Conservation (phyloP, 1,140 invertebrate genomes). For the Drosophila littoralis region DNA sequence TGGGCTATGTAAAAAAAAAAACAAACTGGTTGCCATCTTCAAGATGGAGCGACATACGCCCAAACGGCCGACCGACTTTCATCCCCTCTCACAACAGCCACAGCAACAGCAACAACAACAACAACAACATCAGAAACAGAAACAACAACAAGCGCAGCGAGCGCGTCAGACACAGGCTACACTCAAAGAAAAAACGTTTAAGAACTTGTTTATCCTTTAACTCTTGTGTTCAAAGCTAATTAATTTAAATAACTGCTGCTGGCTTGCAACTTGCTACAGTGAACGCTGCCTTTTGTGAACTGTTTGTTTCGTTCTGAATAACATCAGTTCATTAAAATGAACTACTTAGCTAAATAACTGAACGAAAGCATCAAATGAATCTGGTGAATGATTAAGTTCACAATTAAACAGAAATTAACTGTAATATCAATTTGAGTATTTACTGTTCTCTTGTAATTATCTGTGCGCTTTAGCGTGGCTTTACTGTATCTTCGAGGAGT, state of each 20-base stretch:
- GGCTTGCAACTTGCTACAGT: background rate
- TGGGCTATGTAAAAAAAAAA: background rate
- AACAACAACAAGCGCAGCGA: conserved; percentile 18
- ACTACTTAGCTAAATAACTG: background rate
- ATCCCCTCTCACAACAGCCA: conserved; percentile 58
- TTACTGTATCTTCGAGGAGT: background rate
- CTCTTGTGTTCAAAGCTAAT: conserved; percentile 1
- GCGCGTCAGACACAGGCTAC: conserved; percentile 40
- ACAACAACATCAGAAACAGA: background rate
- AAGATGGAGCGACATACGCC: conserved; percentile 58
- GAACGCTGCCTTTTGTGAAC: background rate
- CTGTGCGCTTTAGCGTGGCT: background rate
- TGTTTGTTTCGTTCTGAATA: background rate
- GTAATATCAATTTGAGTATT: no score
- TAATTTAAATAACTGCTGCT: background rate
- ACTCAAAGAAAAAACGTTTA: conserved; percentile 51
- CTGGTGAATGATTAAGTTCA: no score
- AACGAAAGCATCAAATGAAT: no score
- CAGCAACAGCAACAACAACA: conserved; percentile 33
- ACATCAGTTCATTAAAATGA: background rate
- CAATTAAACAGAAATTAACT: background rate
- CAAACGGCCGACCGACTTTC: conserved; percentile 62
- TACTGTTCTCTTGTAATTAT: background rate
- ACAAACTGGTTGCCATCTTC: conserved; percentile 73
- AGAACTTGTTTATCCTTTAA: conserved; percentile 43